Evolutionary conservation across 2,888 invertebrate genomes (phyloP).

Genomic region (Stenurella melanura): DNA sequence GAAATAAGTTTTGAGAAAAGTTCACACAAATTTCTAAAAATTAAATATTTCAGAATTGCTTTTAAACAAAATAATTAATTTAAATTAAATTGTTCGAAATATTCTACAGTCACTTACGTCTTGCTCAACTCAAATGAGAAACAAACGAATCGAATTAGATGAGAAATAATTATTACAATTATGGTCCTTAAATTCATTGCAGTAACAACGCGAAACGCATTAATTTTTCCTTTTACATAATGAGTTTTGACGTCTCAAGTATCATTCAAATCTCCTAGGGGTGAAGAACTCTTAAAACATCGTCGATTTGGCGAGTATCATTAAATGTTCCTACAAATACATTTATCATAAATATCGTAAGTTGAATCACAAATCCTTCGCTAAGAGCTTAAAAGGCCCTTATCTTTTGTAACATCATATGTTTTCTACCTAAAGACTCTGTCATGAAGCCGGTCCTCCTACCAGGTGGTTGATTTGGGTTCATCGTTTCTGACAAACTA

Average conservation of each 20-base stretch:
- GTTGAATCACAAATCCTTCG: conserved; percentile 4
- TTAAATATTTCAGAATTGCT: too few relatives aligned
- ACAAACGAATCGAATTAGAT: neutral
- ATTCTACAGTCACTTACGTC: neutral
- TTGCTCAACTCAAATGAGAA: neutral
- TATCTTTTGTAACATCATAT: conserved; percentile 34
- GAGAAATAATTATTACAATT: neutral
- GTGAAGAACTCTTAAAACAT: too few relatives aligned
- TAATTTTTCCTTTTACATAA: neutral
- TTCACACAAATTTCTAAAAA: too few relatives aligned
- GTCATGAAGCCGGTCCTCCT: conserved; percentile 44
- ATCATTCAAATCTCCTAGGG: neutral
- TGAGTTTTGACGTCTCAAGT: neutral
- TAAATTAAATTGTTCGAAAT: neutral
- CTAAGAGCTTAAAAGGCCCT: conserved; percentile 8
- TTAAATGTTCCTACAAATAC: neutral
- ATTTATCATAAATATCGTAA: neutral
- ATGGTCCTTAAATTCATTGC: neutral
- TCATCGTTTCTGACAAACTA: conserved; percentile 47
- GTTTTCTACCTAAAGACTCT: conserved; percentile 45
- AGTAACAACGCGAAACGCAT: neutral
- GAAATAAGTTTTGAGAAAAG: too few relatives aligned
- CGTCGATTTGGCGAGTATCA: neutral
- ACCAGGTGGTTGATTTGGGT: conserved; percentile 62
- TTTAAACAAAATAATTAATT: too few relatives aligned